Evolutionary conservation across 2,888 invertebrate species (phyloP).

Genomic region (Dryobota labecula): DNA sequence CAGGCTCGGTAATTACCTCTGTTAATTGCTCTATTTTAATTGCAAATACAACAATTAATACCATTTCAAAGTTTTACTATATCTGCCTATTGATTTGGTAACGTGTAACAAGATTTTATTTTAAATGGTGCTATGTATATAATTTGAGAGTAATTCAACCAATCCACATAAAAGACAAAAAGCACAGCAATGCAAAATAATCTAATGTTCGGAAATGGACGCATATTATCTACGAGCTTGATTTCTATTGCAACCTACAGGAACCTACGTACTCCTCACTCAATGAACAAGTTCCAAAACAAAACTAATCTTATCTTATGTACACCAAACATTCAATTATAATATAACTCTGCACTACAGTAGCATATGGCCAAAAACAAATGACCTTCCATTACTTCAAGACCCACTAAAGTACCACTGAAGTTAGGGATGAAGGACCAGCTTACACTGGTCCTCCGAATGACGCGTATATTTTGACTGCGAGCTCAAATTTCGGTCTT

Average conservation of each 20-base stretch:
- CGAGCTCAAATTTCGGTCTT: slow-evolving; percentile 72
- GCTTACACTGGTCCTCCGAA: slow-evolving; percentile 29
- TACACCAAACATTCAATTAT: slow-evolving; percentile 32
- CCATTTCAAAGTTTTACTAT: slow-evolving; percentile 16
- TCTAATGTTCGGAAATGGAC: background rate
- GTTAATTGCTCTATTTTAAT: slow-evolving; percentile 49
- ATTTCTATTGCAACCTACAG: background rate
- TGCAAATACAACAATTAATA: slow-evolving; percentile 36
- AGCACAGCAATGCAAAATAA: background rate
- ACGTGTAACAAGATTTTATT: background rate
- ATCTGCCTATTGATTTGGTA: background rate
- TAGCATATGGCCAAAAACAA: slow-evolving; percentile 23
- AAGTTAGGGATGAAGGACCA: slow-evolving; percentile 1
- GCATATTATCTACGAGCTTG: background rate
- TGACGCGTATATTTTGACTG: slow-evolving; percentile 72
- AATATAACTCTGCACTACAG: slow-evolving; percentile 28
- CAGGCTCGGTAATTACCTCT: slow-evolving; percentile 31
- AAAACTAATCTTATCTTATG: slow-evolving; percentile 47
- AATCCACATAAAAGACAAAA: background rate
- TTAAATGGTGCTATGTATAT: background rate
- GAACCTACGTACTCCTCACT: background rate
- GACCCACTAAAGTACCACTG: background rate
- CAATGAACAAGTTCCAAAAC: slow-evolving; percentile 22
- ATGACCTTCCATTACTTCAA: slow-evolving; percentile 8
- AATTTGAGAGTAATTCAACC: background rate